These are phyloP conservation scores for Melipona beecheii DNA, from an alignment of 2,888 invertebrate species.

Conservation along the genomic window DNA sequence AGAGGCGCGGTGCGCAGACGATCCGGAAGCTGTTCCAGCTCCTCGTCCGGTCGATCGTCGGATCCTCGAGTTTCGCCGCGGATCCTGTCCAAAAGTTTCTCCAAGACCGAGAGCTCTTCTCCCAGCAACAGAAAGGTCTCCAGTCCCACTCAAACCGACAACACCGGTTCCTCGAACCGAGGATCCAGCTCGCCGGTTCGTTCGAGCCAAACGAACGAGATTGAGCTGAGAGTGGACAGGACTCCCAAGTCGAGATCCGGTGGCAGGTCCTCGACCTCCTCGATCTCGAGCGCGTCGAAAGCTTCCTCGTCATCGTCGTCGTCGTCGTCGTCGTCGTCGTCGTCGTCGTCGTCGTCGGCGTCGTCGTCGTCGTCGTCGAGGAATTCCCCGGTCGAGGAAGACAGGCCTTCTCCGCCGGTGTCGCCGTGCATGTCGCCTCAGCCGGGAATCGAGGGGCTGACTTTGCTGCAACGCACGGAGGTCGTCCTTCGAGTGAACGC, in stretches of 20 bases:
- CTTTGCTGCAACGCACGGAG: conserved; percentile 88
- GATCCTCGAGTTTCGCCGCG: conserved; percentile 65
- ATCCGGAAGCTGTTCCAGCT: conserved; percentile 78
- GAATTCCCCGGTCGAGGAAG: conserved; percentile 74
- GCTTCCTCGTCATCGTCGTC: conserved; percentile 71
- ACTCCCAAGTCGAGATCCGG: conserved; percentile 65
- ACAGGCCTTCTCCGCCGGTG: conserved; percentile 52
- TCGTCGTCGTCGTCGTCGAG: conserved; percentile 63
- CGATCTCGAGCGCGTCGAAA: conserved; percentile 69
- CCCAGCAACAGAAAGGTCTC: conserved; percentile 76
- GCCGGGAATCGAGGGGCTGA: conserved; percentile 85
- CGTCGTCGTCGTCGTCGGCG: conserved; percentile 63
- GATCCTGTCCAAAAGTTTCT: conserved; percentile 60
- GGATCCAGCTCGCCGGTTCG: conserved; percentile 57
- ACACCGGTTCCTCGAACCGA: conserved; percentile 71
- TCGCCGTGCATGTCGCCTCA: conserved; percentile 80
- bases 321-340: conserved; percentile 51
- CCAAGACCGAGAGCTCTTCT: conserved; percentile 59
- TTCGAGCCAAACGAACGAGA: conserved; percentile 59
- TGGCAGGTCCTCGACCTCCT: conserved; percentile 69
- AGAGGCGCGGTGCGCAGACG: conserved; percentile 80
- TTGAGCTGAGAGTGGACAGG: conserved; percentile 65
- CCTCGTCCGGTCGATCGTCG: conserved; percentile 75
- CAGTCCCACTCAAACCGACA: conserved; percentile 81
- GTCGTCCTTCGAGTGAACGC: conserved; percentile 87